Base-by-base conservation (phyloP, 2,113 vertebrate species). In the Struthio camelus region DNA sequence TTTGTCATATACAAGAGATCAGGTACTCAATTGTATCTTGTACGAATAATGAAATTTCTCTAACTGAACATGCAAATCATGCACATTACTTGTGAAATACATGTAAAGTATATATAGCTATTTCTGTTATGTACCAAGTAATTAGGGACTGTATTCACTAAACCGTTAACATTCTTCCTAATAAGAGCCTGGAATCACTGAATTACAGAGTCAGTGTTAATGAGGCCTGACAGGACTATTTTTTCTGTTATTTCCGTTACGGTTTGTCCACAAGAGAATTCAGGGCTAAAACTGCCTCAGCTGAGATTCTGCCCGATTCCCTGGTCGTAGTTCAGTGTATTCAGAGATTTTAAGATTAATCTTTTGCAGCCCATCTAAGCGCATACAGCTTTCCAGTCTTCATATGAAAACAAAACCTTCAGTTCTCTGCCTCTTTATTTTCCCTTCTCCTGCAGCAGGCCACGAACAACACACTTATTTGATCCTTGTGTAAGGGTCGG, bases 11-110 rank as follows among this genome's bases (percentile, higher is more conserved):
- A 58, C 20, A 28, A 54, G 58, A 86, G 25, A 20, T 30, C 70
- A 24, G 13, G 3, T 56, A 42, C 22, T 81, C n/a, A 10, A 6
- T 58, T 80, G 23, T 51, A 38, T 6, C n/a, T 95, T 0, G 0
- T 32, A 50, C 28, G 80, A 66, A 66, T 42, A 58, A 24, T 56
- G 10, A 54, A 6, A 13, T 82, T 87, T 79, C 8, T 91, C 16
- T 69, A 67, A 40, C 17, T 59, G 72, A 92, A 40, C 1, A 2
- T 36, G 50, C 6, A 4, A 9, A 14, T 61, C 73, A 59, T 75
- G 18, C 16, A 44, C 11, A 6, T 80, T 70, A 25, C 16, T 94
- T 22, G 23, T 70, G 91, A 64, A 54, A 83, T 51, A 17, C 2
- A 0, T 77, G 27, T 73, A 40, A 90, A 85, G 77, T 58, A 42